Evolutionary conservation across 1,140 invertebrate species (phyloP).

Genomic region (Calliphora vicina): DNA sequence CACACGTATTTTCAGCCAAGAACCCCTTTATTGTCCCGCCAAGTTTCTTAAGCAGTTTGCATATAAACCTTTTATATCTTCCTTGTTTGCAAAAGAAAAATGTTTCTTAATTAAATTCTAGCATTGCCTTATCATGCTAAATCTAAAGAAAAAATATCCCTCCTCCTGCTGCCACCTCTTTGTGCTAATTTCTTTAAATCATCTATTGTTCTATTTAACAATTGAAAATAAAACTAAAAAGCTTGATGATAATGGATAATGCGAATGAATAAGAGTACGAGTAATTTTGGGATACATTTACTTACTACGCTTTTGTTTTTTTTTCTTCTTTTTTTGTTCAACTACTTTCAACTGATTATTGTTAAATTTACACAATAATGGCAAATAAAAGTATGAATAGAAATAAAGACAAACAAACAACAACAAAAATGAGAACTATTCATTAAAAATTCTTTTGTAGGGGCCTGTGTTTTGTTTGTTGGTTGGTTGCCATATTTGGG

Average conservation of each 20-base stretch:
- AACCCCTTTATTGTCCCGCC: no score
- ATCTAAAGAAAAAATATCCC: background rate
- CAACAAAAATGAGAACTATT: background rate
- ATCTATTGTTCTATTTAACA: background rate
- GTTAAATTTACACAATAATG: slow-evolving; percentile 1
- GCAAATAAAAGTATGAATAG: background rate
- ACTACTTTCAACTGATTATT: background rate
- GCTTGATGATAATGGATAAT: background rate
- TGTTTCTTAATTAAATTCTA: no score
- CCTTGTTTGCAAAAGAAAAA: no score
- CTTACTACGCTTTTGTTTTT: background rate
- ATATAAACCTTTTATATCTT: no score
- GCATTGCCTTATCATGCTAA: no score
- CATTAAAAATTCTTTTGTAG: background rate
- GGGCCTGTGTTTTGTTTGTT: background rate
- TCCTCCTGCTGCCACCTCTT: background rate
- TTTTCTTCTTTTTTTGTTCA: no score
- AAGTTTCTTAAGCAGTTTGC: no score
- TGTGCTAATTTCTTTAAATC: background rate
- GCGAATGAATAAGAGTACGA: no score
- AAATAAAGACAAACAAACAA: no score
- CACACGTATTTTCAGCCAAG: no score
- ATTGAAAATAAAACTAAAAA: background rate
- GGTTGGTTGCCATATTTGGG: background rate
- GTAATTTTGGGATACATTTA: background rate